Evolutionary conservation across 2,113 vertebrate genomes (phyloP).

Genomic region (Nanorana parkeri): DNA sequence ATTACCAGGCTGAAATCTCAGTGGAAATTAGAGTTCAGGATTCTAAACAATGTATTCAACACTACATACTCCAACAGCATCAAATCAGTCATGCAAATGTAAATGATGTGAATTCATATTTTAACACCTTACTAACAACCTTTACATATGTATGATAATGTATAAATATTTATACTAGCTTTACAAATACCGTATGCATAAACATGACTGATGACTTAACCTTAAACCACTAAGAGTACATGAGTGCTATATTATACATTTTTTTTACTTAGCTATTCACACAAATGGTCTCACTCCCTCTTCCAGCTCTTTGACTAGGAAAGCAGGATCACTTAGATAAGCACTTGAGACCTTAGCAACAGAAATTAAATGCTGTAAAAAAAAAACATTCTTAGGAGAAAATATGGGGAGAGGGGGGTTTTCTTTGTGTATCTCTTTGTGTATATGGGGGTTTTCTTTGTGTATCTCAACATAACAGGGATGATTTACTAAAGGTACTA

Average conservation of each 20-base stretch:
- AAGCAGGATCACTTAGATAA: constrained; percentile 19
- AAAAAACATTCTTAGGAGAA: constrained; percentile 37
- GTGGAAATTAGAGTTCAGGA: constrained; percentile 45
- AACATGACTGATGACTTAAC: constrained; percentile 16
- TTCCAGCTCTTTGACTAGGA: background rate
- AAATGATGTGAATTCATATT: constrained; percentile 23
- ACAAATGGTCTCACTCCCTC: constrained; percentile 1
- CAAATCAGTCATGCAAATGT: constrained; percentile 46
- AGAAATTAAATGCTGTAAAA: constrained; percentile 37
- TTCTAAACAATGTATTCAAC: constrained; percentile 47
- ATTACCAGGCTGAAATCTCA: constrained; percentile 35
- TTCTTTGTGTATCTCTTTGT: background rate
- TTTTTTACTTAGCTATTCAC: background rate
- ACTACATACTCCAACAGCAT: constrained; percentile 32
- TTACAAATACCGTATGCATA: constrained; percentile 5
- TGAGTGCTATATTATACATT: background rate
- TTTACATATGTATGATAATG: constrained; percentile 4
- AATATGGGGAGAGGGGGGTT: constrained; percentile 18
- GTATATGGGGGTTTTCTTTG: constrained; percentile 18
- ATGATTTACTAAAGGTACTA: background rate
- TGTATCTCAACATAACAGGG: background rate
- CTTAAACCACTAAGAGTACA: constrained; percentile 16
- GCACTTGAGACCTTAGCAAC: constrained; percentile 25
- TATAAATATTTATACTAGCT: constrained; percentile 16
- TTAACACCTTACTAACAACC: background rate